These are phyloP conservation scores for Megaceryle maxima DNA, from an alignment of 2,113 vertebrate genomes.

Conservation along the genomic window DNA sequence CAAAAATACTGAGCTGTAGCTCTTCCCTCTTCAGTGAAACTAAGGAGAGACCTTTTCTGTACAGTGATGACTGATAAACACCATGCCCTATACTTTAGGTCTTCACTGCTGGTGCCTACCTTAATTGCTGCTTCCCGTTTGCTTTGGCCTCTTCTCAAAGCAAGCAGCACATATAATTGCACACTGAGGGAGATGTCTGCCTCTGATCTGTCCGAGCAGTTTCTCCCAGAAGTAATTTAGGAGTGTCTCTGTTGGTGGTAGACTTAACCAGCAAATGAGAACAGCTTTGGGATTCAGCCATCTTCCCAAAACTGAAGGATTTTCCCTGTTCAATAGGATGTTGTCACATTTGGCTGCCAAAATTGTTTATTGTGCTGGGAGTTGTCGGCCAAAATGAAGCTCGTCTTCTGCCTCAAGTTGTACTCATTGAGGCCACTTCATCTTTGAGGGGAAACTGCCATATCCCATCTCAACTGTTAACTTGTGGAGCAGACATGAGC, in stretches of 20 bases:
- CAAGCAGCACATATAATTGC: constrained; percentile 18
- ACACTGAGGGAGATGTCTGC: constrained; percentile 12
- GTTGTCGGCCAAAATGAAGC: background rate
- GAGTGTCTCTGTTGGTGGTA: background rate
- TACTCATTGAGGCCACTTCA: background rate
- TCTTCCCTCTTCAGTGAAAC: background rate
- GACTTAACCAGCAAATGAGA: background rate
- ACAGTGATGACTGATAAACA: background rate
- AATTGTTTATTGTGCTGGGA: background rate
- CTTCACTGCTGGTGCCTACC: background rate
- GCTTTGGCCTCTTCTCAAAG: constrained; percentile 47
- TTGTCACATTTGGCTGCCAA: constrained; percentile 18
- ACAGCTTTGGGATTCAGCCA: constrained; percentile 1
- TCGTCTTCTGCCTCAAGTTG: background rate
- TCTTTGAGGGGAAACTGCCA: background rate
- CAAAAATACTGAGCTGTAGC: background rate
- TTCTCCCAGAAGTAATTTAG: constrained; percentile 41
- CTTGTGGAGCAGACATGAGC: background rate
- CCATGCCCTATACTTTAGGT: background rate
- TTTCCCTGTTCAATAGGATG: constrained; percentile 7
- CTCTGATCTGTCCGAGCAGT: constrained; percentile 38
- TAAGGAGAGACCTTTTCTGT: background rate
- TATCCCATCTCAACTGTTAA: background rate
- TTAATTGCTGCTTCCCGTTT: constrained; percentile 18
- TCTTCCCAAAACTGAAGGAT: background rate